Evolutionary conservation across 1,140 invertebrate species (phyloP).

Genomic region (Lasaia peninsularis): DNA sequence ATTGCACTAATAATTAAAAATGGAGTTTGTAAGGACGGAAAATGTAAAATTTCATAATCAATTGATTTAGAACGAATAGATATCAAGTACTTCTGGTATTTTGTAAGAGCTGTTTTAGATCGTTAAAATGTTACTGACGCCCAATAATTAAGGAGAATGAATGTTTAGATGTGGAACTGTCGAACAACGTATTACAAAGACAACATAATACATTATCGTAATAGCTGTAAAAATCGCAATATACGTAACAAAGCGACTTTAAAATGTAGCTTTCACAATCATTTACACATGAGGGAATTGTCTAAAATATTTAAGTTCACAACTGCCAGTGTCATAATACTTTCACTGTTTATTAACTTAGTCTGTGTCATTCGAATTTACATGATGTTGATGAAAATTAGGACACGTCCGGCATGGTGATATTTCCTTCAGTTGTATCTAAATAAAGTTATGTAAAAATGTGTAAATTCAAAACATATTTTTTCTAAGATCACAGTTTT

Average conservation of each 20-base stretch:
- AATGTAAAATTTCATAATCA: neutral
- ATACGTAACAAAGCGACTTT: conserved; percentile 22
- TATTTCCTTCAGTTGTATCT: neutral
- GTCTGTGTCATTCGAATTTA: conserved; percentile 22
- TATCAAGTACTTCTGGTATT: too few relatives aligned
- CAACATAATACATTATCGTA: conserved; percentile 14
- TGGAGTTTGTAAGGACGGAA: neutral
- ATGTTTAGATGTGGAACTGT: neutral
- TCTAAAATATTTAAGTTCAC: conserved; percentile 28
- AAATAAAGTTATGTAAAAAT: neutral
- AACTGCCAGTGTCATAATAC: conserved; percentile 21
- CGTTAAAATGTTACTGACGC: too few relatives aligned
- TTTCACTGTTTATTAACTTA: conserved; percentile 27
- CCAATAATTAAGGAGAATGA: neutral
- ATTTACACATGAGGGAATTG: conserved; percentile 24
- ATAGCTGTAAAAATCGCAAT: conserved; percentile 16
- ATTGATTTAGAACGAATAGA: too few relatives aligned
- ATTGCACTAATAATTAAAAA: neutral
- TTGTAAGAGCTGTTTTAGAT: too few relatives aligned
- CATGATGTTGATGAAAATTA: conserved; percentile 23
- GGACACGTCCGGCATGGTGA: conserved; percentile 19
- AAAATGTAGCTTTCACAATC: conserved; percentile 29
- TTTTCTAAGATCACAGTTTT: neutral
- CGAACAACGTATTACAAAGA: neutral
- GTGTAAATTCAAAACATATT: neutral